Percentiles rank a stretch among this genome's conserved stretches.
Evolutionary conservation across 2,888 invertebrate species (phyloP).

Genomic region (Synanthedon myopaeformis): DNA sequence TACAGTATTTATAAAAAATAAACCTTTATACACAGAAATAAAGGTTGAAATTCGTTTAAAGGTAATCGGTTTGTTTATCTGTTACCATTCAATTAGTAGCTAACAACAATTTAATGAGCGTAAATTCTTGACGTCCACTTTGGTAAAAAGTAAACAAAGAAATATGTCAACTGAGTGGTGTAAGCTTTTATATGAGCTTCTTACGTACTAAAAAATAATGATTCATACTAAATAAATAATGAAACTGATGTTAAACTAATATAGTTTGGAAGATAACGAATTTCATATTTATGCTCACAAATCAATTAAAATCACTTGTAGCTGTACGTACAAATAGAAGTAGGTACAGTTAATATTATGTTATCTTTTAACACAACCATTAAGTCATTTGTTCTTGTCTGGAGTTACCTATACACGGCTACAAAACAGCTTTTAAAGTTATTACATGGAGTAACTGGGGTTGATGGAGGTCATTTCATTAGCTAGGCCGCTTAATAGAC

Average conservation of each 20-base stretch:
- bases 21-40: neutral
- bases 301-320: too few species aligned
- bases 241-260: too few species aligned
- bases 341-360: neutral
- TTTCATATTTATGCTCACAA: too few species aligned
- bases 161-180: too few species aligned
- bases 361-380: neutral
- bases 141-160: too few species aligned
- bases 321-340: too few species aligned
- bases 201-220: too few species aligned
- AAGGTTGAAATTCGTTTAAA: neutral
- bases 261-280: too few species aligned
- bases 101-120: constrained; percentile 26
- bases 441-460: constrained; percentile 15
- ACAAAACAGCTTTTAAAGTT: constrained; percentile 39
- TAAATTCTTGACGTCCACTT: constrained; percentile 13
- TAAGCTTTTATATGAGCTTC: too few species aligned
- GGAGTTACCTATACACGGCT: constrained; percentile 5
- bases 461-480: neutral
- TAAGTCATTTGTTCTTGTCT: neutral
- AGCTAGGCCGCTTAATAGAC: neutral
- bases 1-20: neutral
- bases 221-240: too few species aligned
- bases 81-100: constrained; percentile 20
- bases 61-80: neutral